phyloP scores from a whole-genome alignment of 2,888 invertebrate species.

The Torymus auratus region DNA sequence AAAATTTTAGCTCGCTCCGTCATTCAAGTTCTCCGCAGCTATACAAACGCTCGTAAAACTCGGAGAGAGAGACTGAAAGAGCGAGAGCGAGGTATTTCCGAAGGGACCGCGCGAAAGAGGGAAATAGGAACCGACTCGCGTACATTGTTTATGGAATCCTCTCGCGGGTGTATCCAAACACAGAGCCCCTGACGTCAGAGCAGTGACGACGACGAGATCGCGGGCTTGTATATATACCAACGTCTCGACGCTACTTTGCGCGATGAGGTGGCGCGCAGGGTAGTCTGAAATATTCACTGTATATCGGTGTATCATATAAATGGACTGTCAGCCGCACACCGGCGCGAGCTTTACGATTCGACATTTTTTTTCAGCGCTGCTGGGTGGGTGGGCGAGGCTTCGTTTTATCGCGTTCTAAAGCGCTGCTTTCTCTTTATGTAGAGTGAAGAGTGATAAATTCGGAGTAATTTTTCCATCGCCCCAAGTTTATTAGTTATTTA shows the following conservation, averaged over 20 bases:
- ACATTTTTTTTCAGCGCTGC: not conserved
- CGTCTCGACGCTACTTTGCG: slow-evolving; percentile 1
- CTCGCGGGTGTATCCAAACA: not conserved
- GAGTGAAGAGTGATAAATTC: no score
- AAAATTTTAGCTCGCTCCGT: not conserved
- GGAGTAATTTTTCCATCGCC: no score
- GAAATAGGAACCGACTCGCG: slow-evolving; percentile 5
- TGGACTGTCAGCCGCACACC: slow-evolving; percentile 8
- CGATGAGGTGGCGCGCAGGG: slow-evolving; percentile 10
- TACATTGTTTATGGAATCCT: not conserved
- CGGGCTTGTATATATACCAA: not conserved
- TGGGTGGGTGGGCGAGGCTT: no score
- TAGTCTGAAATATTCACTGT: slow-evolving; percentile 33
- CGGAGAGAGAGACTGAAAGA: not conserved
- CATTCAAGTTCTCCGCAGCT: not conserved
- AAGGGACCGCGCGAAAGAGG: not conserved
- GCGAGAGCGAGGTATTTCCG: not conserved
- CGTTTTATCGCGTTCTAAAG: no score
- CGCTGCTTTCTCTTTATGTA: no score
- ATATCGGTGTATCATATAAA: slow-evolving; percentile 28
- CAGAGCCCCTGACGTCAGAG: slow-evolving; percentile 5
- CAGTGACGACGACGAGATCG: not conserved
- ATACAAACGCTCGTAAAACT: no score
- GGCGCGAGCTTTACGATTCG: slow-evolving; percentile 5
- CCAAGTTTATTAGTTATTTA: no score